These are phyloP conservation scores for Rotaria magnacalcarata DNA, from an alignment of 2,888 invertebrate genomes.

Conservation along the genomic window DNA sequence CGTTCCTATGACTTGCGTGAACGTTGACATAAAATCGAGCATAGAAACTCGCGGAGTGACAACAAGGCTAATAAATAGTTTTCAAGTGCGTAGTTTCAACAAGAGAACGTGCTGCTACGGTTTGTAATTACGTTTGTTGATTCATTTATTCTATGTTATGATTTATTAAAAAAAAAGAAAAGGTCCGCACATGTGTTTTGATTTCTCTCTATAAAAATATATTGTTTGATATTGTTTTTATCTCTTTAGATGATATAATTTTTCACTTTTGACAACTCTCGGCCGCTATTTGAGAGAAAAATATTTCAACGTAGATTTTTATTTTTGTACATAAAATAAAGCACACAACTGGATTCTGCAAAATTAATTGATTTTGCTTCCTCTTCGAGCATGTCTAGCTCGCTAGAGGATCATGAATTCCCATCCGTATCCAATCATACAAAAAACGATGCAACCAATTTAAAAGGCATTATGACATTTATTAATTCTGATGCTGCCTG, in stretches of 20 bases:
- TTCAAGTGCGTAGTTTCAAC: neutral
- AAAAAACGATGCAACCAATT: neutral
- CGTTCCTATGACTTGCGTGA: neutral
- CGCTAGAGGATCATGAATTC: neutral
- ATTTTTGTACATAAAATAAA: neutral
- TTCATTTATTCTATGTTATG: neutral
- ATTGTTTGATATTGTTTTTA: neutral
- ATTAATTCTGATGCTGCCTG: conserved; percentile 44
- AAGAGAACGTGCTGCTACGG: neutral
- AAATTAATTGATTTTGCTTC: neutral
- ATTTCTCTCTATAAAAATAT: too few species aligned
- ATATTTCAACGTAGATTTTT: neutral
- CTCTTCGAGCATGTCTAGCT: neutral
- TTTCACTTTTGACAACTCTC: neutral
- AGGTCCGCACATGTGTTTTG: neutral
- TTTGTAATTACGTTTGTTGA: neutral
- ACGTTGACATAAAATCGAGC: neutral
- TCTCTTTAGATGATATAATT: neutral
- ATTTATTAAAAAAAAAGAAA: neutral
- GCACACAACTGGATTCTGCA: neutral
- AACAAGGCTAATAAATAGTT: neutral
- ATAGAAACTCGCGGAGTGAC: neutral
- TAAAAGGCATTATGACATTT: conserved; percentile 41
- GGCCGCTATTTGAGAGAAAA: too few species aligned
- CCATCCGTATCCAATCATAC: neutral